phyloP scores from a whole-genome alignment of 2,888 invertebrate genomes.

The Rugalucina vietnamica region DNA sequence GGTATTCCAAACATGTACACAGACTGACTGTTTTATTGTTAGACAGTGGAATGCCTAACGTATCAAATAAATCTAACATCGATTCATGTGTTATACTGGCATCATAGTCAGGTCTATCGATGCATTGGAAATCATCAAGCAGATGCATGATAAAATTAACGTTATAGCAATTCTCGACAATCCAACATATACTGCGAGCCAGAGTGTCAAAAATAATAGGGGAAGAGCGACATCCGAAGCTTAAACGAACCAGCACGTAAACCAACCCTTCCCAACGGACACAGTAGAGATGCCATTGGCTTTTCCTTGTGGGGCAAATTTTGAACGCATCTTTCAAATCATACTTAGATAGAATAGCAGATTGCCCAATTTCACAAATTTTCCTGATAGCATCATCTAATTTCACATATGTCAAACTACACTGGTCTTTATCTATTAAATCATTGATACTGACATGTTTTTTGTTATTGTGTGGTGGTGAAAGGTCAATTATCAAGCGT shows the following conservation, averaged over 20 bases:
- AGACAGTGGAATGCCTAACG: slow-evolving; percentile 45
- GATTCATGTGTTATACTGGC: slow-evolving; percentile 43
- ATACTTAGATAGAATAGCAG: slow-evolving; percentile 38
- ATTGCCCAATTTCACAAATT: slow-evolving; percentile 28
- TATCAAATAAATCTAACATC: slow-evolving; percentile 33
- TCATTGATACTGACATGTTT: slow-evolving; percentile 47
- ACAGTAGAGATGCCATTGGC: slow-evolving; percentile 41
- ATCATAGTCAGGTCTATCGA: slow-evolving; percentile 22
- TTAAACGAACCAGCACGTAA: slow-evolving; percentile 40
- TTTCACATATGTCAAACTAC: slow-evolving; percentile 18
- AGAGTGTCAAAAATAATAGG: slow-evolving; percentile 48
- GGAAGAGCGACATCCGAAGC: slow-evolving; percentile 45
- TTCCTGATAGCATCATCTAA: slow-evolving; percentile 54
- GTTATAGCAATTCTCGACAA: slow-evolving; percentile 38
- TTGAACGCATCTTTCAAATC: slow-evolving; percentile 58
- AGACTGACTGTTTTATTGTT: slow-evolving; percentile 50
- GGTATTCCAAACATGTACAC: slow-evolving; percentile 33
- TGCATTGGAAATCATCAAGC: slow-evolving; percentile 50
- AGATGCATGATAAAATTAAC: slow-evolving; percentile 42
- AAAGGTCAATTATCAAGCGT: slow-evolving; percentile 56
- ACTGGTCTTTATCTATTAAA: slow-evolving; percentile 55
- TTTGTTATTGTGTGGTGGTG: slow-evolving; percentile 48
- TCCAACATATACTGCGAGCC: slow-evolving; percentile 43
- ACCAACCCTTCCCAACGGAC: slow-evolving; percentile 43
- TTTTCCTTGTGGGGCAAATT: slow-evolving; percentile 32